phyloP scores from a whole-genome alignment of 2,888 invertebrate species.

The Drosophila nr. medialis region DNA sequence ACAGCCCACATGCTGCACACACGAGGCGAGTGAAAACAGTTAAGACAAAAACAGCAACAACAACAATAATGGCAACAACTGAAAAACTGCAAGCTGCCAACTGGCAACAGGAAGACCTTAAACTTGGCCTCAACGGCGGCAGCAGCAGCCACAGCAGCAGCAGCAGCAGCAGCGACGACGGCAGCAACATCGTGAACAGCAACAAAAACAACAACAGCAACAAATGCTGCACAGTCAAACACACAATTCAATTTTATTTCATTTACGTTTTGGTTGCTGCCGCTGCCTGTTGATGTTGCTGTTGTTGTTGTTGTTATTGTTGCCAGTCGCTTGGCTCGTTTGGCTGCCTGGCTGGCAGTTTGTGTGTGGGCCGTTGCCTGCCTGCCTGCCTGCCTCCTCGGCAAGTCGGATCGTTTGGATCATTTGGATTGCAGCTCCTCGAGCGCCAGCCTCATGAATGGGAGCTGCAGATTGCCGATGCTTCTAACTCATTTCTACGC shows the following conservation, averaged over 20 bases:
- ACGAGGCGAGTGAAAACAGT: slow-evolving; percentile 75
- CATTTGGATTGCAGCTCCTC: slow-evolving; percentile 68
- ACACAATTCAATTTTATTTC: slow-evolving; percentile 78
- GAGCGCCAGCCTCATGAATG: slow-evolving; percentile 77
- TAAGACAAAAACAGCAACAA: slow-evolving; percentile 67
- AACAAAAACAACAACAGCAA: slow-evolving; percentile 51
- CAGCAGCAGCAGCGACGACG: slow-evolving; percentile 43
- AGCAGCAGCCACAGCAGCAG: slow-evolving; percentile 39
- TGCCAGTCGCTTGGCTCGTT: slow-evolving; percentile 60
- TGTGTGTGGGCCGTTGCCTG: slow-evolving; percentile 70
- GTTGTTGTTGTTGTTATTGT: slow-evolving; percentile 20
- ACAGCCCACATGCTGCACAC: slow-evolving; percentile 72
- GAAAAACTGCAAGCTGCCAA: slow-evolving; percentile 58
- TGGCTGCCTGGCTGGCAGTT: slow-evolving; percentile 61
- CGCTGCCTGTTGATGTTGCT: slow-evolving; percentile 29
- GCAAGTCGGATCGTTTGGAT: slow-evolving; percentile 46
- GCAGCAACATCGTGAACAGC: slow-evolving; percentile 68
- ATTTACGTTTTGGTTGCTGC: slow-evolving; percentile 64
- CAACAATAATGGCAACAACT: slow-evolving; percentile 45
- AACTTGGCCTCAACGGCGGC: slow-evolving; percentile 77
- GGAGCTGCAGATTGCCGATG: slow-evolving; percentile 64
- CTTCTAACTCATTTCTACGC: slow-evolving; percentile 73
- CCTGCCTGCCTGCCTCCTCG: slow-evolving; percentile 27
- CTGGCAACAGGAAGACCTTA: slow-evolving; percentile 80
- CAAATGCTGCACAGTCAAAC: slow-evolving; percentile 69